Percentiles rank a stretch among this genome's conserved stretches.
Conservation (phyloP, 2,797 vertebrate species). For the Chelon labrosus region DNA sequence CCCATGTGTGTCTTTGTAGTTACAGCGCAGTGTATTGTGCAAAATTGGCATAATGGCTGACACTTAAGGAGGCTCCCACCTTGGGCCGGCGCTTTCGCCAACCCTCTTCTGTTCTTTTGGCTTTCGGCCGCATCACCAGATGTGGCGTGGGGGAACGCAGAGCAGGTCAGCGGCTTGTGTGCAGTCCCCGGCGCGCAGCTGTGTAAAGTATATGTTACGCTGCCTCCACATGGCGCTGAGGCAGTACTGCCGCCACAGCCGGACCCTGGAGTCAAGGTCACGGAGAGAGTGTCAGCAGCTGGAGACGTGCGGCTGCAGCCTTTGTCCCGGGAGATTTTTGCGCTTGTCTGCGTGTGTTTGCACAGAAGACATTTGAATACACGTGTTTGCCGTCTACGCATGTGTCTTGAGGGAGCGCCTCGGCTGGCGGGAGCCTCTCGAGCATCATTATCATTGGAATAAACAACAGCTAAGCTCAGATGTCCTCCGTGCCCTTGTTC, state of each 20-base stretch:
- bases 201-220: slow-evolving; percentile 32
- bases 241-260: slow-evolving; percentile 56
- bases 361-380: slow-evolving; percentile 35
- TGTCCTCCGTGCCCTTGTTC: slow-evolving; percentile 75
- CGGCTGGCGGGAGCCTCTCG: slow-evolving; percentile 54
- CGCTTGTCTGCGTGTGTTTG: slow-evolving; percentile 21
- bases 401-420: slow-evolving; percentile 53
- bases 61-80: background rate
- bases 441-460: slow-evolving; percentile 76
- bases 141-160: slow-evolving; percentile 9
- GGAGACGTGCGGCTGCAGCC: slow-evolving; percentile 33
- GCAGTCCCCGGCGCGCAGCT: background rate
- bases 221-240: slow-evolving; percentile 69
- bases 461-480: slow-evolving; percentile 75
- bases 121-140: slow-evolving; percentile 37
- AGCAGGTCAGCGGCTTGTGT: no score
- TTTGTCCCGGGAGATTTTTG: slow-evolving; percentile 26
- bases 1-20: background rate
- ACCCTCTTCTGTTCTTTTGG: slow-evolving; percentile 14
- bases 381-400: slow-evolving; percentile 43
- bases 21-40: background rate
- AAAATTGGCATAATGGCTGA: background rate
- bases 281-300: slow-evolving; percentile 41
- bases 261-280: slow-evolving; percentile 76
- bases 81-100: background rate